Percentiles rank a stretch among this genome's conserved stretches.
Conservation (phyloP, 2,113 vertebrate genomes). For the Malurus elegans region DNA sequence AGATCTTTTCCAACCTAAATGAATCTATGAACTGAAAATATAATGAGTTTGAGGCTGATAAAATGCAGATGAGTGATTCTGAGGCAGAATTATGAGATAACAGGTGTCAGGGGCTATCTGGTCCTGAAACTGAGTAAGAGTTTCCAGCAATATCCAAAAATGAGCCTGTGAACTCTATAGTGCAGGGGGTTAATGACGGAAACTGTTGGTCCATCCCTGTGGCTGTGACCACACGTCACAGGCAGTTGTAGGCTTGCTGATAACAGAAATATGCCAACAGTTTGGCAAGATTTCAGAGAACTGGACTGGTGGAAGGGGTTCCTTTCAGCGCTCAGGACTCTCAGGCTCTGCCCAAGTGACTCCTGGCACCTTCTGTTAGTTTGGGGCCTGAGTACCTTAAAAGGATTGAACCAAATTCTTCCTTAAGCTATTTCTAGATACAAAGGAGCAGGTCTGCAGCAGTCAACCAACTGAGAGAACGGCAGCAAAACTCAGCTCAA, state of each 20-base stretch:
- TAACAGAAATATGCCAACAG: conserved; percentile 31
- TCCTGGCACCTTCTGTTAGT: not conserved
- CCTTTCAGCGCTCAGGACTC: not conserved
- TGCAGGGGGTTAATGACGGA: not conserved
- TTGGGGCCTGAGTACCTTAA: not conserved
- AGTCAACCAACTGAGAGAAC: not conserved
- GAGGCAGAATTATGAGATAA: not conserved
- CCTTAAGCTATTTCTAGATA: conserved; percentile 23
- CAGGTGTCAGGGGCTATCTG: not conserved
- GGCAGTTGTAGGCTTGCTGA: conserved; percentile 15
- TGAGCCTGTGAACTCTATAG: not conserved
- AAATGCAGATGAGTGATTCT: not conserved
- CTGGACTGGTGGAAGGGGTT: not conserved
- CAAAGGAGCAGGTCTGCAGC: not conserved
- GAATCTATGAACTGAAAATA: not conserved
- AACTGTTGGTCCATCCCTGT: not conserved
- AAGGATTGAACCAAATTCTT: conserved; percentile 39
- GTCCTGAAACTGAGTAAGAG: not conserved
- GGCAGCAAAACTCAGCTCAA: not conserved
- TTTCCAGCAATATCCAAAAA: not conserved
- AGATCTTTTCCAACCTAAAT: not conserved
- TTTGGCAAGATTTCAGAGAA: conserved; percentile 24
- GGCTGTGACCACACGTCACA: not conserved
- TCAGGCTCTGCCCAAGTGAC: not conserved
- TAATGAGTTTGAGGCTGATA: not conserved